Evolutionary conservation across 2,113 vertebrate species (phyloP).

Genomic region (Isurus oxyrinchus): DNA sequence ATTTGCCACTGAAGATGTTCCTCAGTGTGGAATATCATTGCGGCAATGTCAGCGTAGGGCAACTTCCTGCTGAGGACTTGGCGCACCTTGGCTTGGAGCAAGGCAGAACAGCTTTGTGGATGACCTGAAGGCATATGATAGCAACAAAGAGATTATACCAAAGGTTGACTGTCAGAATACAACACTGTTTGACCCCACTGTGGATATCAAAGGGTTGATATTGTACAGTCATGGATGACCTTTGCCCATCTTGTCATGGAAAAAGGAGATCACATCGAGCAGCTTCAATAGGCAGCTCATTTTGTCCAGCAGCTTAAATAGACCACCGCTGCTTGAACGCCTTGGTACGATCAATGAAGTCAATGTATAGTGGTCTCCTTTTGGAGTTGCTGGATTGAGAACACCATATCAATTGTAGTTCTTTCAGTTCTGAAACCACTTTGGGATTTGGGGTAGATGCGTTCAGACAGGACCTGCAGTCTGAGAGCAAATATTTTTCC

Average conservation of each 20-base stretch:
- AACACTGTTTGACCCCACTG: background rate
- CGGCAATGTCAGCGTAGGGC: too few relatives aligned
- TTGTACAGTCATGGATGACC: background rate
- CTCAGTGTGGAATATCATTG: background rate
- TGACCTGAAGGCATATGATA: too few relatives aligned
- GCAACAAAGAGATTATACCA: too few relatives aligned
- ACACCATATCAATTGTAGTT: background rate
- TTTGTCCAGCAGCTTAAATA: background rate
- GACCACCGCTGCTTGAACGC: background rate
- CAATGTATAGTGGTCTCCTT: background rate
- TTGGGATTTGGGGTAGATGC: background rate
- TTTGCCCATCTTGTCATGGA: background rate
- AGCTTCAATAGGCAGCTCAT: too few relatives aligned
- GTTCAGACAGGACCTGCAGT: background rate
- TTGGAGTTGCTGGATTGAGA: background rate
- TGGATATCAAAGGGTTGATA: background rate
- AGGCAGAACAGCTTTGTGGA: background rate
- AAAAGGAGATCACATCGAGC: background rate
- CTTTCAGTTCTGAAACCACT: background rate
- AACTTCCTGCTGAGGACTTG: background rate
- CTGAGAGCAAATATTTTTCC: background rate
- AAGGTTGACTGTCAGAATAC: background rate
- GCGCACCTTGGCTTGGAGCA: background rate
- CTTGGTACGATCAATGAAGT: background rate
- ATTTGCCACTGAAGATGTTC: background rate